phyloP scores from a whole-genome alignment of 2,888 invertebrate genomes.

The Thysanoteuthis rhombus region DNA sequence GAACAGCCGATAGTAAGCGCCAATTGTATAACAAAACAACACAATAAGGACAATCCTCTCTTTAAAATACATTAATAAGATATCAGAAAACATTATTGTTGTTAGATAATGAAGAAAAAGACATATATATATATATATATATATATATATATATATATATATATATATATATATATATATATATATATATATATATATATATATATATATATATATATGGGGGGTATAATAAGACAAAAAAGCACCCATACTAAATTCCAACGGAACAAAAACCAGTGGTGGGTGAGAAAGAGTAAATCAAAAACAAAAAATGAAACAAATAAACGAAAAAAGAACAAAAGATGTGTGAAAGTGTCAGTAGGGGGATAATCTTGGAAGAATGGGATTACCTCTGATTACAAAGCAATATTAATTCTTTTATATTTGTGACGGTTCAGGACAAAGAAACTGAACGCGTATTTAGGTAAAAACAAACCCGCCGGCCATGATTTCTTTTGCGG shows the following conservation, averaged over 20 bases:
- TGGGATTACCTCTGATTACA: background rate
- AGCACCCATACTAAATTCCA: background rate
- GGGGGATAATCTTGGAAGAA: background rate
- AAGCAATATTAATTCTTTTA: background rate
- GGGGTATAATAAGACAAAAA: background rate
- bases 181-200: too few species aligned
- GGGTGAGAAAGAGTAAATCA: too few species aligned
- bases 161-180: background rate
- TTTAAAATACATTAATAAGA: constrained; percentile 12
- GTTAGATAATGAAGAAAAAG: background rate
- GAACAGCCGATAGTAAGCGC: background rate
- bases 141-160: background rate
- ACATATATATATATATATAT: too few species aligned
- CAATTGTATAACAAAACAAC: background rate
- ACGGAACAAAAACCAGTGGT: background rate
- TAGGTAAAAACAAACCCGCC: background rate
- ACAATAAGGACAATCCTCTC: constrained; percentile 12
- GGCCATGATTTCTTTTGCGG: background rate
- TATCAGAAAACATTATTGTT: background rate
- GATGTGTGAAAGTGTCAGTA: constrained; percentile 12
- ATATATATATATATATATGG: background rate
- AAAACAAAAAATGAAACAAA: too few species aligned
- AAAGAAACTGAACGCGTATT: background rate
- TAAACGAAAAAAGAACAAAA: background rate
- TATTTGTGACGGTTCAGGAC: background rate